Evolutionary conservation across 1,140 invertebrate species (phyloP).

Genomic region (Musca domestica): DNA sequence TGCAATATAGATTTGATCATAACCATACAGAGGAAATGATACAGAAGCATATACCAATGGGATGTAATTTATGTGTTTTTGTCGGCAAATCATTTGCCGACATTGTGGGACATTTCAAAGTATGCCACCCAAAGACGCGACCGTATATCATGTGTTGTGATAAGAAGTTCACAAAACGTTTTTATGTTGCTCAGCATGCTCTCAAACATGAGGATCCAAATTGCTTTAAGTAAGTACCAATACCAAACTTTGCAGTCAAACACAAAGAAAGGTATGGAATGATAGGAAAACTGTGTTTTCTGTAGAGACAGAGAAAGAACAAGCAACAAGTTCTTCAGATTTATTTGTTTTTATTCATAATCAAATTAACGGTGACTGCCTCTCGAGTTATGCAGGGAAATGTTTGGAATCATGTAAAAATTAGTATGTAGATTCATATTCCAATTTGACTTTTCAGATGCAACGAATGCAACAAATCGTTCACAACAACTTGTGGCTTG

Average conservation of each 20-base stretch:
- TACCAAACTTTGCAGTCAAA: background rate
- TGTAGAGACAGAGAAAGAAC: too few species aligned
- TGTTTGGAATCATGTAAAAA: background rate
- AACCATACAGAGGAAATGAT: conserved; percentile 38
- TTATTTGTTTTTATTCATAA: background rate
- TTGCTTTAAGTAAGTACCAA: conserved; percentile 47
- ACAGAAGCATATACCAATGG: conserved; percentile 48
- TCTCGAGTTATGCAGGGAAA: background rate
- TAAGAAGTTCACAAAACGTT: conserved; percentile 45
- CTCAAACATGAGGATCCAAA: conserved; percentile 45
- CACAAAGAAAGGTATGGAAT: background rate
- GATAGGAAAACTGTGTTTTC: background rate
- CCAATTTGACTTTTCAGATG: conserved; percentile 32
- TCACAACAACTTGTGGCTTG: conserved; percentile 43
- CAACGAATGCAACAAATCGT: conserved; percentile 46
- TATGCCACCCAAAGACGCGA: conserved; percentile 35
- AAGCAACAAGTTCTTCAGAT: too few species aligned
- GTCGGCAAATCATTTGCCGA: conserved; percentile 45
- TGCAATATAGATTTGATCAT: conserved; percentile 25
- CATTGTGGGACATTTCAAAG: conserved; percentile 44
- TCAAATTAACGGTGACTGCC: background rate
- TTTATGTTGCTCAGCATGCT: conserved; percentile 46
- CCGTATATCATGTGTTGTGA: conserved; percentile 47
- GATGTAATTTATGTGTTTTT: conserved; percentile 46
- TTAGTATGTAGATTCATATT: background rate